phyloP scores from a whole-genome alignment of 2,113 vertebrate genomes.

The Podilymbus podiceps region DNA sequence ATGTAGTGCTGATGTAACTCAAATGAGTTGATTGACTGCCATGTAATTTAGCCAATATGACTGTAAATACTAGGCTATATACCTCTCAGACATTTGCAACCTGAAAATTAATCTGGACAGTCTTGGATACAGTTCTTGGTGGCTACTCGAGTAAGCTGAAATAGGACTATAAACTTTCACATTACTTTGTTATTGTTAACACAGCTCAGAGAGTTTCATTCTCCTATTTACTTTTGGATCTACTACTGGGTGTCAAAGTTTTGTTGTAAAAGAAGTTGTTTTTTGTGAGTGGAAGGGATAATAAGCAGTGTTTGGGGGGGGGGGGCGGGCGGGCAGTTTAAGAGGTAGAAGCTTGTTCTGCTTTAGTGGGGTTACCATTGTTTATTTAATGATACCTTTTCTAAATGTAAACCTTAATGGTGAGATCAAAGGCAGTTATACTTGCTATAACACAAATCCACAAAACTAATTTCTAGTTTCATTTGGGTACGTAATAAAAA shows the following conservation, averaged over 20 bases:
- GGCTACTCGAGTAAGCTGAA: background rate
- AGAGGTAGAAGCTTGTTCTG: conserved; percentile 27
- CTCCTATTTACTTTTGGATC: background rate
- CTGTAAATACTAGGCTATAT: background rate
- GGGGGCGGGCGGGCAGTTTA: too few relatives aligned
- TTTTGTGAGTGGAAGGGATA: background rate
- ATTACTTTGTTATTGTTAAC: background rate
- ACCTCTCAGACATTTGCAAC: background rate
- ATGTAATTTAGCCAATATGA: background rate
- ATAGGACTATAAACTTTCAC: background rate
- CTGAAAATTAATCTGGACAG: background rate
- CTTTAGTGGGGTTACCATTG: background rate
- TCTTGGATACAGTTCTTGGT: background rate
- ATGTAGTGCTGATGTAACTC: background rate
- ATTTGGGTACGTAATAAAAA: too few relatives aligned
- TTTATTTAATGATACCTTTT: conserved; percentile 46
- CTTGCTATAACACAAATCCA: background rate
- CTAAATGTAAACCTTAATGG: background rate
- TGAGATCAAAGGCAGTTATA: conserved; percentile 16
- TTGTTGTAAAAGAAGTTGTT: background rate
- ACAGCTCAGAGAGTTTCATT: background rate
- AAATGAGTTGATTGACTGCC: background rate
- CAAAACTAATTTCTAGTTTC: background rate
- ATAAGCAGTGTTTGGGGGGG: background rate
- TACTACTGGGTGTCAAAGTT: background rate